Base-by-base conservation (phyloP, 2,113 vertebrate genomes). In the Gobio gobio region DNA sequence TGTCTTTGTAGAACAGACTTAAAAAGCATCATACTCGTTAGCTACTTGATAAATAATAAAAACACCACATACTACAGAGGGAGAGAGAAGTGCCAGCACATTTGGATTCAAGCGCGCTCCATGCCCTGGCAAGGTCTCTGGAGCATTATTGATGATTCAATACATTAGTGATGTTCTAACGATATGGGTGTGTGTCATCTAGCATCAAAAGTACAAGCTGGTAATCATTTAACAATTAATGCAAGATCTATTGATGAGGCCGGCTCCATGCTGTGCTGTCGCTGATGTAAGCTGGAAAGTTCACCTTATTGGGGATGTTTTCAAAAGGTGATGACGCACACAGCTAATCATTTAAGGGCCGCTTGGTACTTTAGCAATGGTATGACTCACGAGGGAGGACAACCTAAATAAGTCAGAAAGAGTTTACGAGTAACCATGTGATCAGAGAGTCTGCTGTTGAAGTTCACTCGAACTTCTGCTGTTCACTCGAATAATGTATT, bases 11-110 rank as follows among this genome's bases (percentile, higher is more conserved):
- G 77, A 78, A 43, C 36, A 26, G 20, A 83, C 86, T 89, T 16
- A 20, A 90, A 87, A 88, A 77, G 76, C 64, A 54, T 77, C 56
- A 86, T 76, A 68, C 78, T 92, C 43, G 10, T 89, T 90, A 92
- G 83, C 86, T 26, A 3, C 14, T 3, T 56, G 47, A 85, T 91
- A 74, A 92, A 92, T 93, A 90, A 91, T 93, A 88, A 87, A 92
- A 88, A 66, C 40, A 47, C 10, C 40, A 80, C 40, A 76, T 85
- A 91, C 87, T 78, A 86, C 83, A 90, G 85, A 89, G 82, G 73
- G 51, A 79, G 56, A 89, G 20, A 82, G 29, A 49, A 79, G 82
- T 64, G 56, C 59, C 18, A 66, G 54, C 49, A 51, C 61, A 78
- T 68, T 83, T 82, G 29, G 16, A 66, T 86, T 54, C 58, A 0